These are phyloP conservation scores for Nestor notabilis DNA, from an alignment of 2,113 vertebrate genomes.

Conservation along the genomic window DNA sequence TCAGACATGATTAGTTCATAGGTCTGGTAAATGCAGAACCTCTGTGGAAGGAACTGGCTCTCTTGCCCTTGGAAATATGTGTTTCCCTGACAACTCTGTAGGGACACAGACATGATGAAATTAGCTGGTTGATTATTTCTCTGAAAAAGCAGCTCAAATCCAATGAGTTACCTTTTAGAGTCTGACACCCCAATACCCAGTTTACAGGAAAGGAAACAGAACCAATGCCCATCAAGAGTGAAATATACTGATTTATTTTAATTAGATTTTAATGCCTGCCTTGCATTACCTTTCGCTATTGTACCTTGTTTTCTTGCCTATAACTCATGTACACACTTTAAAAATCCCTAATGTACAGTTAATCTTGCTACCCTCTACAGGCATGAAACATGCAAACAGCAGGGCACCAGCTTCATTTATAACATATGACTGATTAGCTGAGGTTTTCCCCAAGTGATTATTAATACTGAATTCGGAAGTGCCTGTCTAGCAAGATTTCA, in stretches of 20 bases:
- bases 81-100: constrained; percentile 34
- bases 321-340: not conserved
- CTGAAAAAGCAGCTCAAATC: not conserved
- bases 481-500: not conserved
- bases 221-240: not conserved
- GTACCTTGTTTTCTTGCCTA: not conserved
- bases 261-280: constrained; percentile 5
- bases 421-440: not conserved
- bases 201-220: not conserved
- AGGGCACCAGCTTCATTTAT: not conserved
- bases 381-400: not conserved
- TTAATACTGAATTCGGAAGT: not conserved
- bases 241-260: not conserved
- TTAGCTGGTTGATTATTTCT: not conserved
- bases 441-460: not conserved
- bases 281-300: not conserved
- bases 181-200: not conserved
- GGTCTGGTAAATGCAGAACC: not conserved
- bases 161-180: not conserved
- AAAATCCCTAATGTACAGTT: not conserved
- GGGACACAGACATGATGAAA: not conserved
- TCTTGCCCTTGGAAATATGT: not conserved
- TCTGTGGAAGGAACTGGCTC: not conserved
- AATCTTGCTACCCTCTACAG: not conserved
- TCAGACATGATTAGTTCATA: not conserved